Evolutionary conservation across 2,888 invertebrate species (phyloP).

Genomic region (Ormyrus thymus): DNA sequence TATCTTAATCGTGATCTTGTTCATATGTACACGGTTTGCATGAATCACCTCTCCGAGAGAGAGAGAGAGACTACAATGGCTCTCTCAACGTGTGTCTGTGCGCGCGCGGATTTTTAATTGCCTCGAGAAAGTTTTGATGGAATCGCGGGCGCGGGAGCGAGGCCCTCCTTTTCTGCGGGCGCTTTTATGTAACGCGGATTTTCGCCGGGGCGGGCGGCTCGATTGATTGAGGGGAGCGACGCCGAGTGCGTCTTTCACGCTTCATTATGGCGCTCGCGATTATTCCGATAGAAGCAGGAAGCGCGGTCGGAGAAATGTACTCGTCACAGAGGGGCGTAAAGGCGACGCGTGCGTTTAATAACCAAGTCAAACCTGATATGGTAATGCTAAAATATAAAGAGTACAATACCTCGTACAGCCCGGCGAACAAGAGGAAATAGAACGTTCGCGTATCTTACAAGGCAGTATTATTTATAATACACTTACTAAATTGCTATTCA

Average conservation of each 20-base stretch:
- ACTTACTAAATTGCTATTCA: too few species aligned
- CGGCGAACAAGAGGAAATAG: too few species aligned
- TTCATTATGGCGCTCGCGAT: neutral
- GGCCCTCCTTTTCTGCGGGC: neutral
- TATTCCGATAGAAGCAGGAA: neutral
- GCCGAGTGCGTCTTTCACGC: too few species aligned
- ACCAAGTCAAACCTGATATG: conserved; percentile 62
- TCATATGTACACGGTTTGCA: conserved; percentile 50
- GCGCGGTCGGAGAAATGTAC: too few species aligned
- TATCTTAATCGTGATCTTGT: conserved; percentile 59
- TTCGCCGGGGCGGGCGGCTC: too few species aligned
- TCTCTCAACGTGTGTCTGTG: neutral
- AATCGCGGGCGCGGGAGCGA: neutral
- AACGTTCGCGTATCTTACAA: too few species aligned
- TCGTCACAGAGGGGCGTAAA: conserved; percentile 5
- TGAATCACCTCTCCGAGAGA: conserved; percentile 40
- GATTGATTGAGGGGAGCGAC: too few species aligned
- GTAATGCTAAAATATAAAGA: conserved; percentile 66
- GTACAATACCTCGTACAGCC: conserved; percentile 44
- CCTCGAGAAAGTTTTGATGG: conserved; percentile 18
- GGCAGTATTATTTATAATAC: too few species aligned
- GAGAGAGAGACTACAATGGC: neutral
- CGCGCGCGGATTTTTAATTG: conserved; percentile 36
- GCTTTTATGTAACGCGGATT: too few species aligned
- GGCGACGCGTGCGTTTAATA: conserved; percentile 27